Evolutionary conservation across 1,140 invertebrate genomes (phyloP), one percentile per base, ranked within the genome.

Genomic region (Pogonus chalceus): DNA sequence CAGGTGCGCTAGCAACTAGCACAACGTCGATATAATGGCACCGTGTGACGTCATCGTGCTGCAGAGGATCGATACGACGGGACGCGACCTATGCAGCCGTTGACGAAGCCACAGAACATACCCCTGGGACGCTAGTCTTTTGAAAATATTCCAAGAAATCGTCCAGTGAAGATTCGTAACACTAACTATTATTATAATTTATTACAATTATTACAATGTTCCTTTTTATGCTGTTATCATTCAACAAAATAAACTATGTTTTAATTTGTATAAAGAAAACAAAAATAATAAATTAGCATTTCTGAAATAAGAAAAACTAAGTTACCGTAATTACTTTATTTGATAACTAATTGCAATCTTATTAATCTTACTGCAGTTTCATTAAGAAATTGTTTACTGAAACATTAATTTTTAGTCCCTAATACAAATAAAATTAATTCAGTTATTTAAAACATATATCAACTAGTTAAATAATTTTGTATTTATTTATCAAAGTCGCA

Each of bases 61-160:
- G 37, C 37, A 43, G 37, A 43, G 37, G 37, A 43, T 43, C 37
- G 37, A 43, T 43, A 43, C 37, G 37, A 4, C 37, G 37, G 37
- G 37, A 43, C 37, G 37, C 9, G 37, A 43, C 37, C 37, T 43
- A 43, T 43, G 37, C 37, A 43, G 37, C 9, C 37, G 9, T 18
- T 16, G 9, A 4, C 3, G 18, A 12, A 12, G 37, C 3, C 18
- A 18, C 9, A 4, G 9, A 43, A 12, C 37, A 43, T 12, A 16
- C 37, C 37, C 18, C 3, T 4, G 18, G 37, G 18, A 9, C 18
- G 7, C 9, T 43, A 12, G 7, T 31, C 4, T 7, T 31, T 7
- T 31, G 14, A 31, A 31, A 31, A 14, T 7, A 31, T 7, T 31
- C 26, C 26, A 31, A 31, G 14, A 31, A 31, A n/a, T n/a, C n/a